Conservation (phyloP, 2,888 invertebrate genomes). For the Apamea epomidion region DNA sequence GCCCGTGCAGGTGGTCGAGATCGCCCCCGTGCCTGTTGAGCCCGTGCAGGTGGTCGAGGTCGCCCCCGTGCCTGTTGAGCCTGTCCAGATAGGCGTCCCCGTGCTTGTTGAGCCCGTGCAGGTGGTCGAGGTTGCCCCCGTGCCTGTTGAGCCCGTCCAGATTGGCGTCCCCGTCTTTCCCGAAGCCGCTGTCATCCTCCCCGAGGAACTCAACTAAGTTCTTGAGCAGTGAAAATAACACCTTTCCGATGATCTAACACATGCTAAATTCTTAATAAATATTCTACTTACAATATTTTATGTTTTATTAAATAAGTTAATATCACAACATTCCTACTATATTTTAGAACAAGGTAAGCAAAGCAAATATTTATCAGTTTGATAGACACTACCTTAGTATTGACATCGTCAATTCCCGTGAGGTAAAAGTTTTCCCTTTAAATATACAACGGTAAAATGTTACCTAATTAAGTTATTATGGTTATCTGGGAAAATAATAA, state of each 20-base stretch:
- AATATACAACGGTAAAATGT: no score
- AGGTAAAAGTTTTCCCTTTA: no score
- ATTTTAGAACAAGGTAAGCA: not conserved
- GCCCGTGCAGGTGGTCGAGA: no score
- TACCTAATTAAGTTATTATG: not conserved
- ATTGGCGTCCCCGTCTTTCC: slow-evolving; percentile 64
- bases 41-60: no score
- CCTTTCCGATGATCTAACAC: slow-evolving; percentile 20
- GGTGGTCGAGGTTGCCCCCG: slow-evolving; percentile 45
- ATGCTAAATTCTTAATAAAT: slow-evolving; percentile 32
- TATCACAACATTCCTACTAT: not conserved
- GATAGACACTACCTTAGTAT: not conserved
- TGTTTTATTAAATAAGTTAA: slow-evolving; percentile 8
- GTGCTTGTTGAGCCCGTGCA: no score
- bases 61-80: no score
- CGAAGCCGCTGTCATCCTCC: slow-evolving; percentile 65
- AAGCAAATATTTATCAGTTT: not conserved
- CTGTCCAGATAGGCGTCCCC: no score
- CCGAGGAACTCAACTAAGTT: slow-evolving; percentile 68
- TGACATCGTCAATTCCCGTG: no score
- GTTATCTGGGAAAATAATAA: not conserved
- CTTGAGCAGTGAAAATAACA: slow-evolving; percentile 8
- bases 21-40: no score
- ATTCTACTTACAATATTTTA: not conserved
- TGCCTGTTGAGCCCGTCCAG: slow-evolving; percentile 64